Evolutionary conservation across 2,888 invertebrate species (phyloP).

Genomic region (Caenorhabditis sp.): DNA sequence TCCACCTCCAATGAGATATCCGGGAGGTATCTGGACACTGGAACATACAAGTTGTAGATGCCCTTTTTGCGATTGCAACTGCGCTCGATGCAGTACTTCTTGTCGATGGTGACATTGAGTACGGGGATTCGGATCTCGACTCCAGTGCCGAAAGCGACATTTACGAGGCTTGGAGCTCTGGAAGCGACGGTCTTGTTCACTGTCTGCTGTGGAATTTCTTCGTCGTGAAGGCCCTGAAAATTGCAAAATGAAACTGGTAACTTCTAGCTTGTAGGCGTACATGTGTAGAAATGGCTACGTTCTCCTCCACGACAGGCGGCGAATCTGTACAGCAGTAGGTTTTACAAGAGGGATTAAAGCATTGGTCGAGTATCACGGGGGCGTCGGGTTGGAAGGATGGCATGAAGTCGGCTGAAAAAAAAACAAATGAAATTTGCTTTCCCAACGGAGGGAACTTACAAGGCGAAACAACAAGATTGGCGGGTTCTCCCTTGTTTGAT

Average conservation of each 20-base stretch:
- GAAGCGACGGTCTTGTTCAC: constrained; percentile 32
- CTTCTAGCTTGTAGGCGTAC: constrained; percentile 22
- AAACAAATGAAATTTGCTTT: not conserved
- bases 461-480: constrained; percentile 51
- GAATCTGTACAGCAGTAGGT: constrained; percentile 67
- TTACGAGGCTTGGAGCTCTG: constrained; percentile 17
- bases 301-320: constrained; percentile 34
- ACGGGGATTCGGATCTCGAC: constrained; percentile 72
- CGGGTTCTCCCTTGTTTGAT: constrained; percentile 42
- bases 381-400: constrained; percentile 67
- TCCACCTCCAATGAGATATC: constrained; percentile 74
- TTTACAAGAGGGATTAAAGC: constrained; percentile 65
- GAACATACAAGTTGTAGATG: constrained; percentile 78
- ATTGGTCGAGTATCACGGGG: constrained; percentile 66
- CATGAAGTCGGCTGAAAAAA: constrained; percentile 47
- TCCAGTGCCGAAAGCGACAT: constrained; percentile 58
- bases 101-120: constrained; percentile 78
- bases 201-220: constrained; percentile 5
- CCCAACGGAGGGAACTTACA: constrained; percentile 22
- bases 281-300: constrained; percentile 30
- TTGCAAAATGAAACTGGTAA: not conserved
- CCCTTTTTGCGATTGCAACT: constrained; percentile 76
- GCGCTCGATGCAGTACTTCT: constrained; percentile 71
- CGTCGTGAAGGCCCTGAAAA: constrained; percentile 46
- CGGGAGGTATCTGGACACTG: constrained; percentile 75